These are phyloP conservation scores for Hypotaenidia philippensis DNA, from an alignment of 2,797 vertebrate species.

Conservation along the genomic window DNA sequence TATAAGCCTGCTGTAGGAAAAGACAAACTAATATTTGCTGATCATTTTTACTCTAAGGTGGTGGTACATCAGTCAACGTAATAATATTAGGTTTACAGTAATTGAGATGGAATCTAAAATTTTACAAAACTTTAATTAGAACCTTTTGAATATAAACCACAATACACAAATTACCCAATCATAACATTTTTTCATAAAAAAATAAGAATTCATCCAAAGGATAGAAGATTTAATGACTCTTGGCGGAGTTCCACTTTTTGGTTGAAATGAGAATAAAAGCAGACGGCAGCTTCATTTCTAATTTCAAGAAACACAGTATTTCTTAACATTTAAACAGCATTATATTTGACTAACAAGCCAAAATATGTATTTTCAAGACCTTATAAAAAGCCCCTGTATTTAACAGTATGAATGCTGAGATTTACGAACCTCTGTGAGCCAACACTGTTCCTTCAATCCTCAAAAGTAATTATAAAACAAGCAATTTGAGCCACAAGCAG, in stretches of 20 bases:
- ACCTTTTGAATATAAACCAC: slow-evolving; percentile 60
- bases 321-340: slow-evolving; percentile 67
- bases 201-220: slow-evolving; percentile 72
- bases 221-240: slow-evolving; percentile 75
- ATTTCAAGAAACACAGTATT: slow-evolving; percentile 68
- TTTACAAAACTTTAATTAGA: slow-evolving; percentile 67
- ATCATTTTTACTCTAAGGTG: slow-evolving; percentile 17
- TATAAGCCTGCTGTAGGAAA: neutral
- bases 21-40: slow-evolving; percentile 10
- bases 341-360: slow-evolving; percentile 65
- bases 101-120: slow-evolving; percentile 51
- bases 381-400: slow-evolving; percentile 54
- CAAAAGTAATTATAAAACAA: neutral
- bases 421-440: neutral
- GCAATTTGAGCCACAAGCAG: slow-evolving; percentile 11
- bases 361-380: slow-evolving; percentile 63
- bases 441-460: slow-evolving; percentile 22
- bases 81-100: slow-evolving; percentile 46
- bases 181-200: slow-evolving; percentile 72
- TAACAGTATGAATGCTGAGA: slow-evolving; percentile 46
- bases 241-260: slow-evolving; percentile 70
- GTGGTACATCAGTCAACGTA: slow-evolving; percentile 24
- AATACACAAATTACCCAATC: slow-evolving; percentile 68
- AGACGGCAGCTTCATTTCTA: slow-evolving; percentile 67
- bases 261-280: slow-evolving; percentile 71